Evolutionary conservation across 2,797 vertebrate species (phyloP).

Genomic region (Coluber constrictor): DNA sequence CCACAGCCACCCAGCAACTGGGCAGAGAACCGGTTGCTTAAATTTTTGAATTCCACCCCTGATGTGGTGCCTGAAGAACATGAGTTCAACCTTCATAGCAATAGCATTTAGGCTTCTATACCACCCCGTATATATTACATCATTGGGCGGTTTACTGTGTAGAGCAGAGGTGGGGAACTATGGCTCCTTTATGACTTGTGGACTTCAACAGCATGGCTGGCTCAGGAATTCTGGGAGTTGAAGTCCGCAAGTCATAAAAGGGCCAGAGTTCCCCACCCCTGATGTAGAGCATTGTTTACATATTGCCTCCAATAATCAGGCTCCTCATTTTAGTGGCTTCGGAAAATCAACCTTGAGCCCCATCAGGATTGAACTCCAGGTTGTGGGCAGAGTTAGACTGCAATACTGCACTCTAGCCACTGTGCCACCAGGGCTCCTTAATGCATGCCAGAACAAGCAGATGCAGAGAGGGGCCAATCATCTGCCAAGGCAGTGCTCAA

Average conservation of each 20-base stretch:
- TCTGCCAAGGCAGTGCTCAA: not conserved
- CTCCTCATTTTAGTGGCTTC: not conserved
- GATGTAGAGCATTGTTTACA: not conserved
- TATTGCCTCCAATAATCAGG: not conserved
- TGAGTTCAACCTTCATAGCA: not conserved
- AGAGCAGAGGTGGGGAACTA: not conserved
- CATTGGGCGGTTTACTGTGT: not conserved
- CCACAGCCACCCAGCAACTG: no score
- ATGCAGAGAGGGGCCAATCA: not conserved
- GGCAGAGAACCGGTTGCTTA: no score
- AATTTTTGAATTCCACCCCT: no score
- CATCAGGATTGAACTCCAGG: not conserved
- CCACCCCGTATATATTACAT: not conserved
- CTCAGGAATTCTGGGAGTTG: no score
- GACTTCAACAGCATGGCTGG: not conserved
- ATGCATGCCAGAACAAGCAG: not conserved
- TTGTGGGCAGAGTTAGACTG: not conserved
- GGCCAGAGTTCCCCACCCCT: not conserved
- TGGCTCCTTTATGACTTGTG: not conserved
- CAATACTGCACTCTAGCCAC: not conserved
- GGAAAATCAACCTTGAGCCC: not conserved
- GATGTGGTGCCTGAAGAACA: not conserved
- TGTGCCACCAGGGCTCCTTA: not conserved
- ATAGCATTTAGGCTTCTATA: no score
- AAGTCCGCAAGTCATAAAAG: no score